A percentile compares a stretch with the other conserved stretches of the same genome.
These are phyloP conservation scores for Drosophila prosaltans DNA, from an alignment of 1,140 invertebrate species.

Conservation along the genomic window DNA sequence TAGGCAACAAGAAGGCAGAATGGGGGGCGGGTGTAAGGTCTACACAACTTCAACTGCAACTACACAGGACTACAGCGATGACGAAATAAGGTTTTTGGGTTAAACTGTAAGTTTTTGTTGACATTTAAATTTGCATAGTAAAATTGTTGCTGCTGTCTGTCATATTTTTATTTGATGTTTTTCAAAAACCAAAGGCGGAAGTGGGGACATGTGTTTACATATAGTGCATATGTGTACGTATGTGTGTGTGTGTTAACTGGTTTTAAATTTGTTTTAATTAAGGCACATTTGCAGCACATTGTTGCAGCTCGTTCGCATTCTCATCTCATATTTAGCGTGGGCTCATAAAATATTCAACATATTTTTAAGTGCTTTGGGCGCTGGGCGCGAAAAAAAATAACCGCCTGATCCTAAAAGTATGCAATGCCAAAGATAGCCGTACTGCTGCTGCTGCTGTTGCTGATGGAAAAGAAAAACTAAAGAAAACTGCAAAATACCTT, in stretches of 20 bases:
- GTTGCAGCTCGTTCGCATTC: slow-evolving; percentile 31
- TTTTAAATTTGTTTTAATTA: slow-evolving; percentile 82
- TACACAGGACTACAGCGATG: not conserved
- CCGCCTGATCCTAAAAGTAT: slow-evolving; percentile 69
- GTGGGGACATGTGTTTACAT: slow-evolving; percentile 42
- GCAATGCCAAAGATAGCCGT: slow-evolving; percentile 37
- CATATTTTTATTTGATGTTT: slow-evolving; percentile 70
- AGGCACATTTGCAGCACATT: slow-evolving; percentile 64
- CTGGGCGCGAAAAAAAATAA: slow-evolving; percentile 51
- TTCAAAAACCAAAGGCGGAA: slow-evolving; percentile 67
- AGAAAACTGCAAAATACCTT: slow-evolving; percentile 65
- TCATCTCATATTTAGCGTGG: slow-evolving; percentile 27
- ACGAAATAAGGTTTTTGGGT: slow-evolving; percentile 77
- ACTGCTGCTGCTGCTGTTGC: slow-evolving; percentile 34
- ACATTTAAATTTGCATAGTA: slow-evolving; percentile 79
- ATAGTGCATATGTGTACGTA: slow-evolving; percentile 18
- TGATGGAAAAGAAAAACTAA: slow-evolving; percentile 31
- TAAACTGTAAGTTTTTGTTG: slow-evolving; percentile 79
- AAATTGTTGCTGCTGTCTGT: slow-evolving; percentile 67
- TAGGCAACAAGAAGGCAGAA: slow-evolving; percentile 20
- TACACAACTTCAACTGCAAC: slow-evolving; percentile 25
- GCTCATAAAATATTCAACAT: slow-evolving; percentile 70
- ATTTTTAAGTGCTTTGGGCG: slow-evolving; percentile 71
- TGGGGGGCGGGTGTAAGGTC: not conserved
- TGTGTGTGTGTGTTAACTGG: slow-evolving; percentile 66